These are phyloP conservation scores for Hofmannophila pseudospretella DNA, from an alignment of 2,888 invertebrate species.

Conservation along the genomic window DNA sequence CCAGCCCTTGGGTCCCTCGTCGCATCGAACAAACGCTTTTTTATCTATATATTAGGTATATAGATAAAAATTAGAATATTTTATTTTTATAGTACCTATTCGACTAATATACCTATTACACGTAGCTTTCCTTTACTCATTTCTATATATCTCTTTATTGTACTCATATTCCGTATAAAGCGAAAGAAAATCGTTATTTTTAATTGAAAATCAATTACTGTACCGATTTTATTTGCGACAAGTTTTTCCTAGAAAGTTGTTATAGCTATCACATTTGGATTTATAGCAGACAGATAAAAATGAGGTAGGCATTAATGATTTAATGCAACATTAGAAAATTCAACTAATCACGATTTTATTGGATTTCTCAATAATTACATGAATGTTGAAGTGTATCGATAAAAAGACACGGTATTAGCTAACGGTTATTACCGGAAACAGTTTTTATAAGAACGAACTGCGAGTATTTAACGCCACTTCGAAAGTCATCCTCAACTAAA, in stretches of 20 bases:
- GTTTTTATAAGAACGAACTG: constrained; percentile 26
- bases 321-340: constrained; percentile 11
- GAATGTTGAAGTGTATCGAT: constrained; percentile 3
- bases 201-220: too few relatives aligned
- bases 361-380: constrained; percentile 7
- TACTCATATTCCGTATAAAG: too few relatives aligned
- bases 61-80: too few relatives aligned
- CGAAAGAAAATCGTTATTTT: too few relatives aligned
- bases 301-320: constrained; percentile 12
- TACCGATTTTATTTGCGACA: too few relatives aligned
- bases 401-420: constrained; percentile 15
- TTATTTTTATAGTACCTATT: too few relatives aligned
- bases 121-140: too few relatives aligned
- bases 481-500: constrained; percentile 29
- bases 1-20: too few relatives aligned
- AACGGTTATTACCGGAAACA: constrained; percentile 53
- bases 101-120: too few relatives aligned
- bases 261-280: constrained; percentile 2
- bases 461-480: constrained; percentile 17
- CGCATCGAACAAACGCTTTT: too few relatives aligned
- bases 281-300: background rate
- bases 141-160: too few relatives aligned
- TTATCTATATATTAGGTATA: too few relatives aligned
- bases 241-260: background rate
- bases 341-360: constrained; percentile 4